Conservation (phyloP, 2,797 vertebrate species). For the Leuciscus waleckii region DNA sequence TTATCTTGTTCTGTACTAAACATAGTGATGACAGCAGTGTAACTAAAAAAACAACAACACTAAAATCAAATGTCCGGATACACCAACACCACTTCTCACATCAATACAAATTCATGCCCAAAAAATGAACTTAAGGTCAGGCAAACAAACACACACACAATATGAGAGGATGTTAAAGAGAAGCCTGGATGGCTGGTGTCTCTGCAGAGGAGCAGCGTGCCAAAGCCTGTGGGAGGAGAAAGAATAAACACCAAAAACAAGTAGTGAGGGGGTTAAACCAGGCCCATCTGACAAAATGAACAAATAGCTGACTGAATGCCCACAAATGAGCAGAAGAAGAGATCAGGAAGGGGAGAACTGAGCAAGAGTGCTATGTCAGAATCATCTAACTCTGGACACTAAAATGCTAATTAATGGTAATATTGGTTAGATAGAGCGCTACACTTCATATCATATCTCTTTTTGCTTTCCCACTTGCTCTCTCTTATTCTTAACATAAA, state of each 20-base stretch:
- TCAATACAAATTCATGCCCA: slow-evolving; percentile 24
- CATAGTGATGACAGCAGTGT: not conserved
- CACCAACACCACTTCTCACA: slow-evolving; percentile 9
- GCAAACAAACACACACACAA: slow-evolving; percentile 13
- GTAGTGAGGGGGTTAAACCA: not conserved
- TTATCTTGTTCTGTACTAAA: not conserved
- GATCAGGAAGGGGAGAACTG: not conserved
- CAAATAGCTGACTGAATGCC: not conserved
- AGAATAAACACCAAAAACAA: slow-evolving; percentile 37
- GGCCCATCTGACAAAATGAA: not conserved
- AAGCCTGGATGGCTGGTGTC: slow-evolving; percentile 37
- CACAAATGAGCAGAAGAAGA: not conserved
- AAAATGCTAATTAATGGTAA: not conserved
- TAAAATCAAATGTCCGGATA: slow-evolving; percentile 1
- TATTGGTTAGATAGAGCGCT: not conserved
- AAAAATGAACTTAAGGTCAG: slow-evolving; percentile 1
- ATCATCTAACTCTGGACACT: not conserved
- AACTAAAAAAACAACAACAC: not conserved
- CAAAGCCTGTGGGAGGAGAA: slow-evolving; percentile 34
- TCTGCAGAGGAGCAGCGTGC: slow-evolving; percentile 13
- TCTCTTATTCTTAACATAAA: not conserved
- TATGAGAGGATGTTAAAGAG: not conserved
- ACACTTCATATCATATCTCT: not conserved
- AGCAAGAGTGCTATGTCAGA: not conserved
- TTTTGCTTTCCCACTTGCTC: not conserved